Conservation (phyloP, 30 jellyfish, hydroid and myxozoan species). For the Mastigias papua region DNA sequence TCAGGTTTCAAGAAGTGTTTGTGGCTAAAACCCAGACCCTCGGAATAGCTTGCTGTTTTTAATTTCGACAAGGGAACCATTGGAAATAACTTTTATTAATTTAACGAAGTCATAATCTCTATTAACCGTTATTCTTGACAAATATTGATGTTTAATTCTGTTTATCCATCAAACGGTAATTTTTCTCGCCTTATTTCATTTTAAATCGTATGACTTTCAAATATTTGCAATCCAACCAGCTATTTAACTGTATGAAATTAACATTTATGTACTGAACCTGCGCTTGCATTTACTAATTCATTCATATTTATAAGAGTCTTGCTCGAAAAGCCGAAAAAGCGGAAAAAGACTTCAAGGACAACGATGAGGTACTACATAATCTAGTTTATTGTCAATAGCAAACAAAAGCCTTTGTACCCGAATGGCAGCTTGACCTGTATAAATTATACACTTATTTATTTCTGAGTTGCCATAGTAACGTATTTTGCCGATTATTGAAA, state of each 20-base stretch:
- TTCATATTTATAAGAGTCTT: constrained; percentile 30
- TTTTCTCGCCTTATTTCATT: background rate
- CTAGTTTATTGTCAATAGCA: background rate
- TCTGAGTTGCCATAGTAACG: background rate
- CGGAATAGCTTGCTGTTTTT: too few species aligned
- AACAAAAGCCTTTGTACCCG: background rate
- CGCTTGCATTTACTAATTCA: background rate
- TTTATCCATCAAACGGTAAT: too few species aligned
- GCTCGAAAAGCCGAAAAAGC: constrained; percentile 84
- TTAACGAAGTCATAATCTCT: background rate
- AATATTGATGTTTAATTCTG: background rate
- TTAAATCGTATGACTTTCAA: background rate
- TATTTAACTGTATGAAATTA: background rate
- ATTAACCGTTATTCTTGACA: background rate
- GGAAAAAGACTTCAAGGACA: constrained; percentile 42
- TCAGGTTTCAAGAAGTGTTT: too few species aligned
- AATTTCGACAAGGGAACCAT: too few species aligned
- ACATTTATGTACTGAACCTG: background rate
- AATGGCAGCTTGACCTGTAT: background rate
- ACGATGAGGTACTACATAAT: constrained; percentile 37
- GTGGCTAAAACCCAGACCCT: too few species aligned
- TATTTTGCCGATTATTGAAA: too few species aligned
- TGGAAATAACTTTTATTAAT: too few species aligned
- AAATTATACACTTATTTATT: too few species aligned
- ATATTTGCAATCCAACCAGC: background rate